These are phyloP conservation scores for Meriones psammophilus DNA, from an alignment of 2,797 vertebrate genomes.

Conservation along the genomic window DNA sequence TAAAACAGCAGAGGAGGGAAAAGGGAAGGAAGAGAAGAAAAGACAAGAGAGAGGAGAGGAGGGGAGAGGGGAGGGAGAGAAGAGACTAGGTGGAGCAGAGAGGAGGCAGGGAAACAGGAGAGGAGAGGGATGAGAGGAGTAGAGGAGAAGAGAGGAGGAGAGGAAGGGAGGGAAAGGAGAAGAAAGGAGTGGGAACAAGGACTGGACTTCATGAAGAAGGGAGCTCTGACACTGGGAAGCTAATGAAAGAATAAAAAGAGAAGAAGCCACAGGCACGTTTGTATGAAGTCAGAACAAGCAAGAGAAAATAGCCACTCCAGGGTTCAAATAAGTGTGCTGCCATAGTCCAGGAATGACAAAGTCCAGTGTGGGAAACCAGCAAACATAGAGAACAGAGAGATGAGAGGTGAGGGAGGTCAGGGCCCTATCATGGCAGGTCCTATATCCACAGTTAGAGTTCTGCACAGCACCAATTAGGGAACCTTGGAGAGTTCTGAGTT, in stretches of 20 bases:
- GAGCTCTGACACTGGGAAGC: background rate
- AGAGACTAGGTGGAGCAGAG: too few relatives aligned
- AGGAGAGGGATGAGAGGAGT: background rate
- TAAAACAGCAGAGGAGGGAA: background rate
- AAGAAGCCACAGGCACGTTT: too few relatives aligned
- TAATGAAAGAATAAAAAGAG: background rate
- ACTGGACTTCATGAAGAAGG: background rate
- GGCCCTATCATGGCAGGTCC: fast-evolving
- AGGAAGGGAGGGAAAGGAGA: background rate
- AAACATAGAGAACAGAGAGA: background rate
- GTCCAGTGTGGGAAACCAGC: background rate
- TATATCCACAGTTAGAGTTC: background rate
- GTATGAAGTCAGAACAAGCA: background rate
- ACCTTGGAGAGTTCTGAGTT: background rate
- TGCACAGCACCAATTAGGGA: background rate
- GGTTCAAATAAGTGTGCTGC: background rate
- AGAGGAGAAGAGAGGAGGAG: background rate
- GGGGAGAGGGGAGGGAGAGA: fast-evolving
- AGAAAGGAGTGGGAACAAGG: background rate
- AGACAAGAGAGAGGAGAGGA: background rate
- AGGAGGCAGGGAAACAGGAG: too few relatives aligned
- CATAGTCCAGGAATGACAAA: background rate
- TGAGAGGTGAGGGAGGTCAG: background rate
- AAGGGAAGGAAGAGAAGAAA: background rate
- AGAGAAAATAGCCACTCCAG: background rate